phyloP scores from a whole-genome alignment of 2,797 vertebrate genomes.

The Gambelia wislizenii region DNA sequence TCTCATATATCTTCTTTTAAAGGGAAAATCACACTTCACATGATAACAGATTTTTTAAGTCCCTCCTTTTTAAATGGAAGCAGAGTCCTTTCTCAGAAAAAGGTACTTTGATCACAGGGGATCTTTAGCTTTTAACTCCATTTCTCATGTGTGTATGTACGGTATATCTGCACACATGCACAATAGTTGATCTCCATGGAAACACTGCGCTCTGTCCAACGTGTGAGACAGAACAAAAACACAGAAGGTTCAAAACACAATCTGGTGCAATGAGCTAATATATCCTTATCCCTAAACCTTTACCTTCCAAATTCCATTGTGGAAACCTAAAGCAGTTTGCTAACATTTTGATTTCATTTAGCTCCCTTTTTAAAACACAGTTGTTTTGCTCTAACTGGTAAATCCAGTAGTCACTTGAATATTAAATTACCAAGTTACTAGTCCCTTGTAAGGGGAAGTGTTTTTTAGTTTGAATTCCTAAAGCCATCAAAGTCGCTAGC shows the following conservation, averaged over 20 bases:
- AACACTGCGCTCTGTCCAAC: not conserved
- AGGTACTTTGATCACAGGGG: not conserved
- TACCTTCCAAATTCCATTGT: too few relatives aligned
- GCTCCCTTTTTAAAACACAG: not conserved
- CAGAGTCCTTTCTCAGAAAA: not conserved
- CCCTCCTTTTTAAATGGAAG: not conserved
- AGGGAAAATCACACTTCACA: not conserved
- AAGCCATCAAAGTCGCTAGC: not conserved
- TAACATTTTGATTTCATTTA: not conserved
- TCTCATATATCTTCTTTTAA: not conserved
- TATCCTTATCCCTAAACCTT: not conserved
- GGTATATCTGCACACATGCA: too few relatives aligned
- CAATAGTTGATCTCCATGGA: not conserved
- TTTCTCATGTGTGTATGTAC: too few relatives aligned
- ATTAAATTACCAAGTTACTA: not conserved
- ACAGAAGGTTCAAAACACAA: not conserved
- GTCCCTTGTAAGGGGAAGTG: not conserved
- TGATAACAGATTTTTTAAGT: not conserved
- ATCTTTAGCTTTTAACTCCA: not conserved
- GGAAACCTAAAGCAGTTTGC: not conserved
- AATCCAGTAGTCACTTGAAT: not conserved
- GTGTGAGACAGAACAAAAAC: not conserved
- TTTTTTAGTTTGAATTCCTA: too few relatives aligned
- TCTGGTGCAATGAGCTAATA: not conserved
- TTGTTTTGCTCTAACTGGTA: not conserved